Evolutionary conservation across 2,888 invertebrate species (phyloP).

Genomic region (Bruchidius siliquastri): DNA sequence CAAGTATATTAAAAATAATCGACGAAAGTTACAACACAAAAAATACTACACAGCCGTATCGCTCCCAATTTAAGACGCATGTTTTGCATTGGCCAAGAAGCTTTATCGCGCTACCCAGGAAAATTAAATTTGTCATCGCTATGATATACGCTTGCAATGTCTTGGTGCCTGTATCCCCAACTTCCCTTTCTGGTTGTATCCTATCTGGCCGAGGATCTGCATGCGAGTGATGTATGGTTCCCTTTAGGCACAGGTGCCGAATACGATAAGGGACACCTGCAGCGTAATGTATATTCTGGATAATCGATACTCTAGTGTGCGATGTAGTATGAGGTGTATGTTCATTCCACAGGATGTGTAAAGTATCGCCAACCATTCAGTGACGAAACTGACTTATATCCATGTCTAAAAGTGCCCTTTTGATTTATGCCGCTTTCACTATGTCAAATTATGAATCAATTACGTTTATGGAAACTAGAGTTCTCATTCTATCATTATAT

Average conservation of each 20-base stretch:
- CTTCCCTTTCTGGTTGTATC: background rate
- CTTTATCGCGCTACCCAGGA: background rate
- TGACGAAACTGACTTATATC: too few species aligned
- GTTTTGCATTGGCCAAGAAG: background rate
- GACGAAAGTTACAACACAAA: too few species aligned
- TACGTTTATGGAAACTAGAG: too few species aligned
- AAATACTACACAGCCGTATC: too few species aligned
- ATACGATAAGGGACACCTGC: background rate
- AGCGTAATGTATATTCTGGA: background rate
- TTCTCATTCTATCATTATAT: too few species aligned
- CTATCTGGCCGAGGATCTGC: background rate
- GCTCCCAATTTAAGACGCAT: background rate
- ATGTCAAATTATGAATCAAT: too few species aligned
- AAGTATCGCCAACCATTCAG: too few species aligned
- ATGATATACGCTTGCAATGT: background rate
- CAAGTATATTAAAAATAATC: too few species aligned
- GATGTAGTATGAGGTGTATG: background rate
- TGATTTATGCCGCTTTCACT: too few species aligned
- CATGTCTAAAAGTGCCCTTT: too few species aligned
- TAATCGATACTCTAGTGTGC: background rate
- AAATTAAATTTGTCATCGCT: background rate
- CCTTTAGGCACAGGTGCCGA: slow-evolving; percentile 1
- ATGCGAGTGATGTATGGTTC: slow-evolving; percentile 2
- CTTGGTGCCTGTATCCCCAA: background rate
- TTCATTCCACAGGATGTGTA: background rate